Evolutionary conservation across 2,113 vertebrate species (phyloP).

Genomic region (Ptilonorhynchus violaceus): DNA sequence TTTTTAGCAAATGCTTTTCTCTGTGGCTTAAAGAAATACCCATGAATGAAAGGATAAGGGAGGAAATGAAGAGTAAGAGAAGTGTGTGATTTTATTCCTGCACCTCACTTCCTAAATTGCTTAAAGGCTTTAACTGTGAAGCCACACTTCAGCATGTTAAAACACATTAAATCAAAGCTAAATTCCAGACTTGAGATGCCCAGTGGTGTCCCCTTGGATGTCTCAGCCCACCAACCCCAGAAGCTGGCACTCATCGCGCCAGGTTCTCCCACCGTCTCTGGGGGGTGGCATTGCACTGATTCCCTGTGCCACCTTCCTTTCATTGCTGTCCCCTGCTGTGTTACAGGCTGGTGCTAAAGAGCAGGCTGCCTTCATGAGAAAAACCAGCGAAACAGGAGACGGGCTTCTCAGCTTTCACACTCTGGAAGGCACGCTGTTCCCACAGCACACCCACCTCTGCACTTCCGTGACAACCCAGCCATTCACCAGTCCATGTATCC

Average conservation of each 20-base stretch:
- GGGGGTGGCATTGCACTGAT: neutral
- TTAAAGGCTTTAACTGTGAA: neutral
- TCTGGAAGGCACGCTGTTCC: rapidly evolving
- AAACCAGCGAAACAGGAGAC: neutral
- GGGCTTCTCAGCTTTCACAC: neutral
- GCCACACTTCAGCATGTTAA: neutral
- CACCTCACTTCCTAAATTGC: neutral
- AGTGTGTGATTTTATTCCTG: neutral
- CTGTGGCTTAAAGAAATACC: neutral
- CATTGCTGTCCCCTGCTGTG: too few relatives aligned
- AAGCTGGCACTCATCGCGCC: rapidly evolving
- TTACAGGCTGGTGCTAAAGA: neutral
- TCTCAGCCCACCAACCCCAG: neutral
- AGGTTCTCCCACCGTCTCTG: neutral
- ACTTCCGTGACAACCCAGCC: neutral
- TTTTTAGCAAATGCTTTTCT: neutral
- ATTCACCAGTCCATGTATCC: neutral
- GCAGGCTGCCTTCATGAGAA: neutral
- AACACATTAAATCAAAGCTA: neutral
- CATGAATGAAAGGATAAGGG: neutral
- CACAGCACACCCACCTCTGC: neutral
- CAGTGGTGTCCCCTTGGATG: too few relatives aligned
- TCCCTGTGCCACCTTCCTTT: neutral
- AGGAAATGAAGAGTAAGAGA: neutral
- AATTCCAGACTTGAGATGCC: neutral